Base-by-base conservation (phyloP, 2,797 vertebrate species). In the Sebastes minor region DNA sequence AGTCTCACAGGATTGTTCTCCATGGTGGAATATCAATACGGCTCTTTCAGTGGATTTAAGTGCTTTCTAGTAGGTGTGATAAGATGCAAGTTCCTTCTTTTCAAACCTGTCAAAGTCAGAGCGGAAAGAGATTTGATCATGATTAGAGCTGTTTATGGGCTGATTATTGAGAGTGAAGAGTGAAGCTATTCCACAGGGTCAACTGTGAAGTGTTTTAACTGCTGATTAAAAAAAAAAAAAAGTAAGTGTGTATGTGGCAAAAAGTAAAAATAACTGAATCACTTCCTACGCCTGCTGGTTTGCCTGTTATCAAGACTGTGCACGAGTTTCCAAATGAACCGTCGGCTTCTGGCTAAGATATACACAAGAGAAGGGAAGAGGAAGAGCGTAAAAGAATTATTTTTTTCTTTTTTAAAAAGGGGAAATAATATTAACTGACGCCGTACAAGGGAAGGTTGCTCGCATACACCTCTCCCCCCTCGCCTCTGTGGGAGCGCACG, bases 261-360 rank as follows among this genome's bases (percentile, higher is more conserved):
- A 71, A 85, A 84, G 84, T 71, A 77, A 86, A 93, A 94, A 84
- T 85, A 92, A 93, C 91, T 84, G 91, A 93, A 93, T 94, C 89
- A 92, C 91, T 95, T 95, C 94, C 92, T 92, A 74, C 56, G 78
- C 80, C 81, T 73, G 89, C 77, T 85, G 85, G 85, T 66, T 82
- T 59, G 85, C 76, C 74, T 83, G 86, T 95, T 94, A 95, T 95
- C 94, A 91, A 90, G 86, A 80, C 78, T 62, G 25, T 52, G 81
- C 91, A 91, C 3, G 32, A 86, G 91, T 88, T 90, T 88, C 84
- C 81, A 90, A 85, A 86, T 62, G 81, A 93, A 92, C 85, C 20
- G 86, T 81, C 87, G 81, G 82, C 71, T 82, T 85, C 86, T 89
- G 88, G 80, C 60, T 63, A 38, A 88, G 85, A 91, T 78, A 84